These are phyloP conservation scores for Thamnaconus septentrionalis DNA, from an alignment of 2,113 vertebrate species.

Conservation along the genomic window DNA sequence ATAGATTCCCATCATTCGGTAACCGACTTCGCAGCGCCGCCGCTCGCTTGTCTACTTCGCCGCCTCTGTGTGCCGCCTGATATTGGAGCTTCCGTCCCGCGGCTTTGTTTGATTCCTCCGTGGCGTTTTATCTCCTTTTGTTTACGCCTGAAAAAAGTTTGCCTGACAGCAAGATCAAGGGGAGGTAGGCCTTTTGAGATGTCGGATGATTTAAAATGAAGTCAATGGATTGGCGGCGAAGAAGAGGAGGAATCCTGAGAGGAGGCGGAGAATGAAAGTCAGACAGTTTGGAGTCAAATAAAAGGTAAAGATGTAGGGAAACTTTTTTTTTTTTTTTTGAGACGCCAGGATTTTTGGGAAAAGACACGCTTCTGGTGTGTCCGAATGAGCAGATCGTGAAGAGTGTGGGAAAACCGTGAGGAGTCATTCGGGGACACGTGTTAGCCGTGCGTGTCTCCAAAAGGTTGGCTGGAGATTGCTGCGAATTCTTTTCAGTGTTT, in stretches of 20 bases:
- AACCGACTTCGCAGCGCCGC: background rate
- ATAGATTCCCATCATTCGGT: too few species aligned
- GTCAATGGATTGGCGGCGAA: conserved; percentile 12
- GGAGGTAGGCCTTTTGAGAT: conserved; percentile 16
- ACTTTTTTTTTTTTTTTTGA: conserved; percentile 4
- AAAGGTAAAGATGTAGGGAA: conserved; percentile 11
- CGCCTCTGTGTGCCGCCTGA: background rate
- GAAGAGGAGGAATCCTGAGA: background rate
- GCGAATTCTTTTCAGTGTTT: conserved; percentile 61
- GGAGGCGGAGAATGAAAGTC: background rate
- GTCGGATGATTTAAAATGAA: conserved; percentile 31
- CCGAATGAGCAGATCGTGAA: conserved; percentile 28
- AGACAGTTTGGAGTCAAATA: conserved; percentile 2
- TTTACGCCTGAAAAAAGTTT: background rate
- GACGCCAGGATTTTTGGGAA: conserved; percentile 10
- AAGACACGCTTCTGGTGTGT: conserved; percentile 18
- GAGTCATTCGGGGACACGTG: conserved; percentile 50
- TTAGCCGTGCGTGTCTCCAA: conserved; percentile 27
- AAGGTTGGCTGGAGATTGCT: conserved; percentile 17
- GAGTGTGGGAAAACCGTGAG: conserved; percentile 37
- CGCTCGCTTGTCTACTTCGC: background rate
- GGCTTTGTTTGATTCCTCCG: background rate
- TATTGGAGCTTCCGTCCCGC: background rate
- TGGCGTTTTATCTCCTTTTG: background rate
- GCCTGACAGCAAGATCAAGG: conserved; percentile 6